Evolutionary conservation across 1,140 invertebrate genomes (phyloP), one percentile per base, ranked within the genome.

Genomic region (Riptortus pedestris): DNA sequence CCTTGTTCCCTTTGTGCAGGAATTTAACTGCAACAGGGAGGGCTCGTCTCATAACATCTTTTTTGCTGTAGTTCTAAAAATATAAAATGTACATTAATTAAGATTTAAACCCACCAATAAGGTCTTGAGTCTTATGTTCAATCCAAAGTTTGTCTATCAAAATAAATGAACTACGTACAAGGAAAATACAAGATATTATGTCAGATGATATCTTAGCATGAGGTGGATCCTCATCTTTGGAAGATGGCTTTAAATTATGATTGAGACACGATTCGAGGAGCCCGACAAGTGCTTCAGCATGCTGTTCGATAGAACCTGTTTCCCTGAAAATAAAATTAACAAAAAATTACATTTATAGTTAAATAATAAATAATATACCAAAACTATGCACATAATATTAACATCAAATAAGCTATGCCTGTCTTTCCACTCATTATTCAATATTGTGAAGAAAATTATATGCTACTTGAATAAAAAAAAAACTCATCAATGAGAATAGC

Each of bases 161-260:
- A 51, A 51, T 51, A 20, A 51, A 51, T 9, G 18, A 51, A 51
- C 16, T 51, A 9, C 48, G 80, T 78, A 95, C 91, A 78, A 93
- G 78, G 77, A 96, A 95, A 73, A 96, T 86, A 77, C 91, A 93
- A 59, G 91, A 92, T 69, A 96, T 87, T 58, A 96, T 83, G 79
- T 96, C 93, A 52, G 89, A 90, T 7, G 91, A 91, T 71, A 96
- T 95, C 79, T 96, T 96, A 20, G 91, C 91, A 82, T 96, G 92
- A 5, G 93, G 91, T 12, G 92, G 90, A 77, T 95, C 91, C 71
- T 90, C 86, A 77, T 91, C 87, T 51, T 79, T 76, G 48, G 79
- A 74, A n/a, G 84, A 79, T 1, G 90, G 87, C 74, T 89, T 86
- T 64, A 96, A 79, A 74, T 91, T 90, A 77, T 94, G 89, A 72